A percentile compares a stretch with the other conserved stretches of the same genome.
Evolutionary conservation across 2,888 invertebrate genomes (phyloP).

Genomic region (Capitulum mitella): DNA sequence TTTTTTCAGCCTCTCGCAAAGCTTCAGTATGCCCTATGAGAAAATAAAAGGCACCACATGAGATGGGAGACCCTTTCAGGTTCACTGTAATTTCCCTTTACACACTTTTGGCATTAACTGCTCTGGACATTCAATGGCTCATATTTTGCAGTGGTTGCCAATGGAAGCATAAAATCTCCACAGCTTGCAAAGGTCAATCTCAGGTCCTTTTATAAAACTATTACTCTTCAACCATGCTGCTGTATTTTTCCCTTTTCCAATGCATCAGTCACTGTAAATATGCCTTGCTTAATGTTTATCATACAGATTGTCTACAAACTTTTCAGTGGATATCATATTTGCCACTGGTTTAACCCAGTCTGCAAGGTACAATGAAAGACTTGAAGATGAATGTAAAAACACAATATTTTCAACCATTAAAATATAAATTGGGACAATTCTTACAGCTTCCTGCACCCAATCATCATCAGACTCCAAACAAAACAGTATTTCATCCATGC

Average conservation of each 20-base stretch:
- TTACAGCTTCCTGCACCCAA: conserved; percentile 3
- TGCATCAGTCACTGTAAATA: too few relatives aligned
- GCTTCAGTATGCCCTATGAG: not conserved
- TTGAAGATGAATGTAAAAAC: not conserved
- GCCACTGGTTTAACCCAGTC: too few relatives aligned
- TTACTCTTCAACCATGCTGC: not conserved
- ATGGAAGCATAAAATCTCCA: not conserved
- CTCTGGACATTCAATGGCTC: too few relatives aligned
- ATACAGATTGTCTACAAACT: not conserved
- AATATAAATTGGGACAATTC: not conserved
- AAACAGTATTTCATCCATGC: not conserved
- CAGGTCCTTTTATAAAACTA: not conserved
- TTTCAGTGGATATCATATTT: too few relatives aligned
- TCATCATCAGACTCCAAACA: not conserved
- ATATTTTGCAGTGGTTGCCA: not conserved
- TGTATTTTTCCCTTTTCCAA: too few relatives aligned
- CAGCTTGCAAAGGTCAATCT: not conserved
- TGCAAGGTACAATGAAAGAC: not conserved
- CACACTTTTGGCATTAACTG: not conserved
- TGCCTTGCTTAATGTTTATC: not conserved
- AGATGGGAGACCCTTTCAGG: not conserved
- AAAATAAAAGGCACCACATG: not conserved
- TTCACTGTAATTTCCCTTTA: not conserved
- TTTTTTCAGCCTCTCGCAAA: not conserved
- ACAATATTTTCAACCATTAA: not conserved